A percentile compares a stretch with the other conserved stretches of the same genome.
These are phyloP conservation scores for Propithecus perrieri DNA, from an alignment of 2,797 vertebrate species.

Conservation along the genomic window DNA sequence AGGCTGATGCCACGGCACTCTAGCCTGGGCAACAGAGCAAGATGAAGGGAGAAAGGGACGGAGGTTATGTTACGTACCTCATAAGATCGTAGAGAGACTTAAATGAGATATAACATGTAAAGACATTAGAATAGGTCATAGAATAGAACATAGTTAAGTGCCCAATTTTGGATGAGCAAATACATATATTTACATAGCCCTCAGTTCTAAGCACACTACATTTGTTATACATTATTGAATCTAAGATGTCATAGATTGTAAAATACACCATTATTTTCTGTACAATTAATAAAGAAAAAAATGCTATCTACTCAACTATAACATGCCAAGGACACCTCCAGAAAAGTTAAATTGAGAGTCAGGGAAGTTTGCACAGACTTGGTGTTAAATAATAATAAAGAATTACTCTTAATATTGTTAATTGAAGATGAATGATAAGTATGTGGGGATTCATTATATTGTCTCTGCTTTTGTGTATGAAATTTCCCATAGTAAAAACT, in stretches of 20 bases:
- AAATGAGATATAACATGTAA: neutral
- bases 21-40: too few relatives aligned
- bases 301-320: neutral
- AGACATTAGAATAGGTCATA: neutral
- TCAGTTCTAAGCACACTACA: neutral
- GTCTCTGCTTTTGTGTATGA: neutral
- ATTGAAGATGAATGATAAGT: neutral
- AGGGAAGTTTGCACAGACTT: neutral
- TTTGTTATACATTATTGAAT: neutral
- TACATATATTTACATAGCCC: neutral
- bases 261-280: neutral
- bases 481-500: neutral
- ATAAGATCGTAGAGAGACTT: neutral
- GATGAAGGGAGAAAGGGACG: too few relatives aligned
- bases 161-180: neutral
- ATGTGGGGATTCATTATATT: neutral
- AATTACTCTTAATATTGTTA: neutral
- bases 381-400: neutral
- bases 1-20: too few relatives aligned
- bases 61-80: neutral
- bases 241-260: neutral
- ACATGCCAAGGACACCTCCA: neutral
- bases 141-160: neutral
- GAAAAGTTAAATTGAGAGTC: slow-evolving; percentile 5
- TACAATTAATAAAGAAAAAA: neutral